phyloP scores from a whole-genome alignment of 2,888 invertebrate species.

The Dolichomitus sp. region DNA sequence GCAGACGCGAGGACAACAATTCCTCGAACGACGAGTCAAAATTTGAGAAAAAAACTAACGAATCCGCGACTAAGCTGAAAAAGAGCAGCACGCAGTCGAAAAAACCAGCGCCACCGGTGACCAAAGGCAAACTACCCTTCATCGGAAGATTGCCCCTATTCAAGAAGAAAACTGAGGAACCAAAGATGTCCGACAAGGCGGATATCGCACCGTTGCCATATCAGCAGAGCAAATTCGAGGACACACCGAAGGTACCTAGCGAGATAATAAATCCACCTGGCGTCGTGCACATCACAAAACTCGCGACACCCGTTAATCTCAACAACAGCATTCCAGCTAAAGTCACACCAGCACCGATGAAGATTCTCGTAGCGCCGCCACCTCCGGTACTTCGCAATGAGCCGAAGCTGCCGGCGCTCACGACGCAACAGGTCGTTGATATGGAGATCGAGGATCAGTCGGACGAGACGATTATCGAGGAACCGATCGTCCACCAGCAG shows the following conservation, averaged over 20 bases:
- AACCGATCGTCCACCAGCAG: conserved; percentile 75
- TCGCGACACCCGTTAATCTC: conserved; percentile 81
- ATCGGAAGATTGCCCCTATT: conserved; percentile 95
- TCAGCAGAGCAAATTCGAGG: conserved; percentile 84
- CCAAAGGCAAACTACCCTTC: conserved; percentile 92
- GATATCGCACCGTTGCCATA: conserved; percentile 85
- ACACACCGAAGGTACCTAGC: conserved; percentile 83
- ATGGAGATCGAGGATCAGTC: conserved; percentile 85
- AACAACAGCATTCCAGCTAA: conserved; percentile 70
- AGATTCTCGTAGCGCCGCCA: conserved; percentile 83
- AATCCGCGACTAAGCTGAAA: conserved; percentile 78
- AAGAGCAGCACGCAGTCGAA: conserved; percentile 78
- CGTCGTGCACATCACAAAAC: conserved; percentile 83
- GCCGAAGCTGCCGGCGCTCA: conserved; percentile 56
- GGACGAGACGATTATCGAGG: conserved; percentile 83
- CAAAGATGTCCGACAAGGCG: conserved; percentile 84
- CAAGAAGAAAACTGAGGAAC: conserved; percentile 88
- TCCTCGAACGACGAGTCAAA: conserved; percentile 82
- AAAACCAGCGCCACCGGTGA: conserved; percentile 78
- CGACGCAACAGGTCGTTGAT: conserved; percentile 81
- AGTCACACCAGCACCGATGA: conserved; percentile 78
- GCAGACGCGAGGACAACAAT: conserved; percentile 73
- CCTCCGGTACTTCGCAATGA: conserved; percentile 80
- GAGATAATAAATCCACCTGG: conserved; percentile 85
- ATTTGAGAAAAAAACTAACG: conserved; percentile 83